A percentile compares a stretch with the other conserved stretches of the same genome.
Conservation (phyloP, 1,140 invertebrate genomes). For the Diprion similis region DNA sequence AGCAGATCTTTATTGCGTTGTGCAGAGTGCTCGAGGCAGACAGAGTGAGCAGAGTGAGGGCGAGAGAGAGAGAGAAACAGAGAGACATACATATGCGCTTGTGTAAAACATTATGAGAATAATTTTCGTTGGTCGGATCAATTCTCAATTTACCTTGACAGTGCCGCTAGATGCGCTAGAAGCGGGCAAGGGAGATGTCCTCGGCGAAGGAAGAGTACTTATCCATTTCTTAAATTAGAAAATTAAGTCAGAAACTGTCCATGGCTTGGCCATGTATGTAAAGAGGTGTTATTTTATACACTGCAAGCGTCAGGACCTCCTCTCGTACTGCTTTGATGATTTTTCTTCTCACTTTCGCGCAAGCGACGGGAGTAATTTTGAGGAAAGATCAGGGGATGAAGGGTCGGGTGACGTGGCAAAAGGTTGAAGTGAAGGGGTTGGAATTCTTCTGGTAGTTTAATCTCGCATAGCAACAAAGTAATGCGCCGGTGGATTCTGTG, state of each 20-base stretch:
- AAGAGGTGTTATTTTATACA: not conserved
- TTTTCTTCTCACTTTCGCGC: too few relatives aligned
- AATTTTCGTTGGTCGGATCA: not conserved
- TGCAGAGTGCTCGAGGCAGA: too few relatives aligned
- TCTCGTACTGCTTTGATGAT: not conserved
- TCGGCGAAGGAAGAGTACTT: slow-evolving; percentile 61
- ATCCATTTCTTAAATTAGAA: slow-evolving; percentile 52
- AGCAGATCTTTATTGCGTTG: too few relatives aligned
- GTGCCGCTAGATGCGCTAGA: slow-evolving; percentile 63
- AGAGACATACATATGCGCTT: not conserved
- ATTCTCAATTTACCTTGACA: slow-evolving; percentile 55
- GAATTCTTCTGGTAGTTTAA: too few relatives aligned
- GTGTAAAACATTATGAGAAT: not conserved
- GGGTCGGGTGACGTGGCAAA: too few relatives aligned
- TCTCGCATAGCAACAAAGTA: too few relatives aligned
- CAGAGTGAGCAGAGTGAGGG: too few relatives aligned
- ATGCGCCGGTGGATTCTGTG: too few relatives aligned
- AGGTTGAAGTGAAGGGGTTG: too few relatives aligned
- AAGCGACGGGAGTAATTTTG: too few relatives aligned
- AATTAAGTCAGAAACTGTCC: not conserved
- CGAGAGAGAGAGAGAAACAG: not conserved
- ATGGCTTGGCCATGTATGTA: not conserved
- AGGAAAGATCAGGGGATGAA: too few relatives aligned
- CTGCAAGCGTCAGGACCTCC: not conserved
- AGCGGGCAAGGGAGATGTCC: slow-evolving; percentile 60